phyloP scores from a whole-genome alignment of 2,113 vertebrate genomes.

The Sakesphorus luctuosus region DNA sequence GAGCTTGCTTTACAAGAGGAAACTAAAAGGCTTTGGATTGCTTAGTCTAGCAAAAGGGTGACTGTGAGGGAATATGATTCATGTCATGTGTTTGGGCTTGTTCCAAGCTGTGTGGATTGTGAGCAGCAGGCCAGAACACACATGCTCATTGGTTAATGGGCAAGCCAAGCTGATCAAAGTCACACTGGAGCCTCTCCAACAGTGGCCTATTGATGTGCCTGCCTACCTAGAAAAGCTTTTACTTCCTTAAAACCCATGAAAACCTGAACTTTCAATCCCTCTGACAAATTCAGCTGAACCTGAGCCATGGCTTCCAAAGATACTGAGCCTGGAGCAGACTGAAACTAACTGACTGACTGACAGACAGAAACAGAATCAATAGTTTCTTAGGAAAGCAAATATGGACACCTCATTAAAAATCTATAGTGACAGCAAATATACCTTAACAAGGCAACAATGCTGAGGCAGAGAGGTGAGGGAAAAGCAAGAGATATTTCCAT shows the following conservation, averaged over 20 bases:
- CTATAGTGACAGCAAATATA: not conserved
- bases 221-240: not conserved
- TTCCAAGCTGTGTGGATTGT: conserved; percentile 6
- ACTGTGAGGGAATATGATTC: conserved; percentile 4
- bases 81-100: conserved; percentile 2
- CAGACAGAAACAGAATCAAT: not conserved
- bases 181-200: not conserved
- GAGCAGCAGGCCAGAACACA: not conserved
- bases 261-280: not conserved
- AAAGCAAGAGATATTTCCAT: not conserved
- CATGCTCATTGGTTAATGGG: not conserved
- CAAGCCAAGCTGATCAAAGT: not conserved
- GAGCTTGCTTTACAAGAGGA: conserved; percentile 38
- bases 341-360: not conserved
- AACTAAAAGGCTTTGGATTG: conserved; percentile 34
- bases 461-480: not conserved
- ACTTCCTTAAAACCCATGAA: not conserved
- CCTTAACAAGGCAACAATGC: not conserved
- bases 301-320: not conserved
- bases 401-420: conserved; percentile 13
- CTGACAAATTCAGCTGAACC: not conserved
- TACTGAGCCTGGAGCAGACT: not conserved
- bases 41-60: conserved; percentile 46
- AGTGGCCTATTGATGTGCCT: not conserved
- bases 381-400: not conserved